Conservation (phyloP, 2,797 vertebrate genomes). For the Champsocephalus gunnari region DNA sequence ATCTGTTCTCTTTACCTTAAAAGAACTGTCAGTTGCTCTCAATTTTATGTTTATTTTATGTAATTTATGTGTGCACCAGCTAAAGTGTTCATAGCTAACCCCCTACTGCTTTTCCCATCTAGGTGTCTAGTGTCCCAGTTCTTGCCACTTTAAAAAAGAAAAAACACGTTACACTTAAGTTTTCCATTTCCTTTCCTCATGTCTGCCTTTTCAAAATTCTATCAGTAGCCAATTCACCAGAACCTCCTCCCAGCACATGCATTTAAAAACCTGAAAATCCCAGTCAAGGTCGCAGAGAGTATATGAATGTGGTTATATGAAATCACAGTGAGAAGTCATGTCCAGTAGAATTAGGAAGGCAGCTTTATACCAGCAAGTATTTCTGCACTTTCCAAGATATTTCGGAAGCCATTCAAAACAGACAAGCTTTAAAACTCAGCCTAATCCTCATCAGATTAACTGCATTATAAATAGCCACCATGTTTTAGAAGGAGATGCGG, state of each 20-base stretch:
- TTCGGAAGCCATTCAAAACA: slow-evolving; percentile 61
- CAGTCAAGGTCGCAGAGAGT: slow-evolving; percentile 39
- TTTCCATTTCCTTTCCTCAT: slow-evolving; percentile 50
- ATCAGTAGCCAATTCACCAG: slow-evolving; percentile 32
- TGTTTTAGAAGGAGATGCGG: slow-evolving; percentile 42
- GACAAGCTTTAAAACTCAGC: slow-evolving; percentile 55
- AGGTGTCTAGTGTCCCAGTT: slow-evolving; percentile 13
- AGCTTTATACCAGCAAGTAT: slow-evolving; percentile 39
- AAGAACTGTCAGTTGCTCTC: background rate
- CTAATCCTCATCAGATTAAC: slow-evolving; percentile 71
- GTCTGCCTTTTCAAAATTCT: slow-evolving; percentile 47
- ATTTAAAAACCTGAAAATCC: slow-evolving; percentile 64
- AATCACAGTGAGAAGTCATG: slow-evolving; percentile 53
- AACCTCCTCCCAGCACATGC: slow-evolving; percentile 41
- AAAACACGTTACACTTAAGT: slow-evolving; percentile 27
- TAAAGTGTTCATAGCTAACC: background rate
- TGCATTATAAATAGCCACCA: slow-evolving; percentile 48
- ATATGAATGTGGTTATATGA: slow-evolving; percentile 48
- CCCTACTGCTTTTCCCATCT: background rate
- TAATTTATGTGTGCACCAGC: background rate
- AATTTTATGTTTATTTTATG: background rate
- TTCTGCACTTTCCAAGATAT: slow-evolving; percentile 54
- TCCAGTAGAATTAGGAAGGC: slow-evolving; percentile 66
- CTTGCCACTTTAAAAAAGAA: background rate
- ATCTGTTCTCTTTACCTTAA: background rate